A percentile compares a stretch with the other conserved stretches of the same genome.
These are phyloP conservation scores for Baccha elongata DNA, from an alignment of 2,888 invertebrate species.

Conservation along the genomic window DNA sequence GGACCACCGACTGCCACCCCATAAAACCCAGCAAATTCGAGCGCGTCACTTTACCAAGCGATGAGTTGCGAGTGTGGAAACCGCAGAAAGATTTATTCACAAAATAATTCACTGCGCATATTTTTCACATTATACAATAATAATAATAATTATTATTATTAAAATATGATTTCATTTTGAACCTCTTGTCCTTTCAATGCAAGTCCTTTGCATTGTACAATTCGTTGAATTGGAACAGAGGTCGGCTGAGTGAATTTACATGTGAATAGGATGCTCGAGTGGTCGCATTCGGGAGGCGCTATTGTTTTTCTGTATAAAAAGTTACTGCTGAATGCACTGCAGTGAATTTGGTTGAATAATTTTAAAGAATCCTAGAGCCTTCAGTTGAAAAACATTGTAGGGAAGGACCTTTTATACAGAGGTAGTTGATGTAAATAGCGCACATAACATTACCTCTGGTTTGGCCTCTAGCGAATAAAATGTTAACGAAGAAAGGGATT, in stretches of 20 bases:
- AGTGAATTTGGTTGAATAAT: conserved; percentile 39
- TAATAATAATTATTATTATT: conserved; percentile 80
- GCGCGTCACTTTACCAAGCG: conserved; percentile 73
- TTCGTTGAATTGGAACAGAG: conserved; percentile 56
- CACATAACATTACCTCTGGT: neutral
- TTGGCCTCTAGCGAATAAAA: conserved; percentile 2
- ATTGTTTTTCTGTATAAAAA: conserved; percentile 59
- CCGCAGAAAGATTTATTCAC: conserved; percentile 79
- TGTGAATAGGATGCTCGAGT: conserved; percentile 70
- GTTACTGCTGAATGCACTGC: conserved; percentile 38
- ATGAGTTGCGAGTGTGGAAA: conserved; percentile 74
- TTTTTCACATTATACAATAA: conserved; percentile 77
- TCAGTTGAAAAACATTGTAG: neutral
- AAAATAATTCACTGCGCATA: conserved; percentile 76
- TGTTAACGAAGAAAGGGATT: conserved; percentile 63
- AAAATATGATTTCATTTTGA: conserved; percentile 75
- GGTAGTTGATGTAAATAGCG: neutral
- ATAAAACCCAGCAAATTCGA: conserved; percentile 1
- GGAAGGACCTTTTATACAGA: neutral
- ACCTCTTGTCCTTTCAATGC: conserved; percentile 20
- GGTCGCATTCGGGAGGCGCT: conserved; percentile 55
- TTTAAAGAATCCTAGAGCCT: conserved; percentile 45
- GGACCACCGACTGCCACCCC: conserved; percentile 57
- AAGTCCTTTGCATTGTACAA: conserved; percentile 37
- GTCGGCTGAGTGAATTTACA: conserved; percentile 70